Evolutionary conservation across 2,888 invertebrate species (phyloP).

Genomic region (Biston stratarius): DNA sequence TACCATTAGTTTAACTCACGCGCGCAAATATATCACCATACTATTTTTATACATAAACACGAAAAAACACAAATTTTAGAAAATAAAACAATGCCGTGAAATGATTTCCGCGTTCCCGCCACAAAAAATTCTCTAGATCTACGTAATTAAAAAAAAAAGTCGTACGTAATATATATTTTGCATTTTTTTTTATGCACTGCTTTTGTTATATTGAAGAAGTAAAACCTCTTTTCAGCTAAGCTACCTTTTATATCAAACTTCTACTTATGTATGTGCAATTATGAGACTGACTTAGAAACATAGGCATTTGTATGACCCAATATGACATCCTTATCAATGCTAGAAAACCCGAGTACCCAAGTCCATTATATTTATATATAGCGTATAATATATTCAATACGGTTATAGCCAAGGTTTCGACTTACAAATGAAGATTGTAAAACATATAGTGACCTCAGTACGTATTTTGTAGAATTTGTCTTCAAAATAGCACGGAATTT

Average conservation of each 20-base stretch:
- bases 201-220: conserved; percentile 12
- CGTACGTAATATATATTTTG: no score
- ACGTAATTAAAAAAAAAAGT: no score
- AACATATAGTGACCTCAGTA: not conserved
- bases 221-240: conserved; percentile 36
- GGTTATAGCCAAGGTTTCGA: not conserved
- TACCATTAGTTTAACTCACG: no score
- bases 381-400: not conserved
- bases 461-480: no score
- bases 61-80: no score
- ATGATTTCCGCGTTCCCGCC: no score
- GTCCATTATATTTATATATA: conserved; percentile 46
- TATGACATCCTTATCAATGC: conserved; percentile 55
- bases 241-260: conserved; percentile 55
- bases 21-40: no score
- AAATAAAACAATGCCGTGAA: no score
- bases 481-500: no score
- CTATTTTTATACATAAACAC: no score
- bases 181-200: not conserved
- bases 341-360: conserved; percentile 46
- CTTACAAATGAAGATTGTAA: not conserved
- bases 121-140: no score
- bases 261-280: conserved; percentile 79
- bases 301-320: conserved; percentile 66
- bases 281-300: conserved; percentile 82